These are phyloP conservation scores for Machimus atricapillus DNA, from an alignment of 2,888 invertebrate species.

Conservation along the genomic window DNA sequence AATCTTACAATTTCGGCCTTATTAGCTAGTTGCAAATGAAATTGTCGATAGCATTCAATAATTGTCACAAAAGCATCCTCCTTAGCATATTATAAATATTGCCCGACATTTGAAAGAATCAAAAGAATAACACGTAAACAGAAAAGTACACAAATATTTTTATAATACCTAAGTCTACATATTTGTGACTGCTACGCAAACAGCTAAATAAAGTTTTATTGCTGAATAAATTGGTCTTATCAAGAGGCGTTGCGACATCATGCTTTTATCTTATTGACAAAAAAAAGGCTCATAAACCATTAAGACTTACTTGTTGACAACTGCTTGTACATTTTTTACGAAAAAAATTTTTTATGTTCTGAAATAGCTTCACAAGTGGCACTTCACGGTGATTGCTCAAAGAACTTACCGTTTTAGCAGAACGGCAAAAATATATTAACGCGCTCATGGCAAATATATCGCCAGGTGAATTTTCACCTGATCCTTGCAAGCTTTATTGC, in stretches of 20 bases:
- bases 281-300: background rate
- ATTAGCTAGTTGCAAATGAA: no score
- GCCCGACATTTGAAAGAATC: background rate
- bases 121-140: background rate
- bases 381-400: background rate
- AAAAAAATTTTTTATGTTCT: background rate
- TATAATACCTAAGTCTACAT: background rate
- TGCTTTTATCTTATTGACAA: background rate
- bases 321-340: background rate
- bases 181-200: background rate
- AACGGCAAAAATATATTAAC: background rate
- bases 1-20: no score
- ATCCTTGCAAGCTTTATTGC: background rate
- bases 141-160: background rate
- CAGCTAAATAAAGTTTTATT: background rate
- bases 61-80: no score
- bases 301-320: background rate
- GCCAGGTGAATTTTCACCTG: background rate
- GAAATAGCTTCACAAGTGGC: background rate
- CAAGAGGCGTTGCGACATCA: background rate
- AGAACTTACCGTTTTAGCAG: background rate
- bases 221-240: background rate
- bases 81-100: background rate
- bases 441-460: background rate
- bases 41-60: no score